Conservation (phyloP, 1,140 invertebrate genomes). For the Drosophila orosa region DNA sequence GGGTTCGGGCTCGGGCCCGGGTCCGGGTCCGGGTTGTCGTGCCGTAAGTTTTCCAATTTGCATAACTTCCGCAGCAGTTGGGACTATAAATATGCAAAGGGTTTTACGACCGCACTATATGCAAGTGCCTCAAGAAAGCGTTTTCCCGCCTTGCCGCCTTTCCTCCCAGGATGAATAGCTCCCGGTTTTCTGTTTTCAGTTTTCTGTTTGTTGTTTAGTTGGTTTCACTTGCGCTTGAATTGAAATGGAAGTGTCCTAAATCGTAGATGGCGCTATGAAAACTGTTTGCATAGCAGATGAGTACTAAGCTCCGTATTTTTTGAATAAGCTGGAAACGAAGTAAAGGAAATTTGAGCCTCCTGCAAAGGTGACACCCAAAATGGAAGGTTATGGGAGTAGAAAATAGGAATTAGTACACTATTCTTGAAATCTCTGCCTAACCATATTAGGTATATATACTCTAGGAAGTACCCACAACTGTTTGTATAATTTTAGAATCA, state of each 20-base stretch:
- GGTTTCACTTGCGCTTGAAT: conserved; percentile 49
- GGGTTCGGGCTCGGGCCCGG: neutral
- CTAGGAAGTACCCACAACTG: neutral
- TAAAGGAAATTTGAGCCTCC: neutral
- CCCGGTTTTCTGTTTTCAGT: conserved; percentile 11
- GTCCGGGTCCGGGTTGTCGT: conserved; percentile 14
- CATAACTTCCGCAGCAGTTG: conserved; percentile 73
- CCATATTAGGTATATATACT: neutral
- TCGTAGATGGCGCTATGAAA: conserved; percentile 21
- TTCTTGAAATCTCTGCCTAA: neutral
- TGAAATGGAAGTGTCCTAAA: conserved; percentile 43
- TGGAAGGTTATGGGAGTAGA: neutral
- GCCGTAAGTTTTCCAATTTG: conserved; percentile 76
- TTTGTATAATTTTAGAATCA: no score
- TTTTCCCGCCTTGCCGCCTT: neutral
- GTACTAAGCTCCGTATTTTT: neutral
- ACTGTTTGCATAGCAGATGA: conserved; percentile 44
- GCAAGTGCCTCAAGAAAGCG: conserved; percentile 50
- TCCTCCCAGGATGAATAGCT: conserved; percentile 20
- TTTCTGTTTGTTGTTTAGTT: conserved; percentile 38
- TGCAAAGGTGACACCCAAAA: neutral
- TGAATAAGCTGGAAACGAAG: neutral
- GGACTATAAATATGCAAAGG: conserved; percentile 71
- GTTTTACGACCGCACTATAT: conserved; percentile 39
- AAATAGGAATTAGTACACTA: neutral